Evolutionary conservation across 2,888 invertebrate genomes (phyloP).

Genomic region (Lamellibrachia satsuma): DNA sequence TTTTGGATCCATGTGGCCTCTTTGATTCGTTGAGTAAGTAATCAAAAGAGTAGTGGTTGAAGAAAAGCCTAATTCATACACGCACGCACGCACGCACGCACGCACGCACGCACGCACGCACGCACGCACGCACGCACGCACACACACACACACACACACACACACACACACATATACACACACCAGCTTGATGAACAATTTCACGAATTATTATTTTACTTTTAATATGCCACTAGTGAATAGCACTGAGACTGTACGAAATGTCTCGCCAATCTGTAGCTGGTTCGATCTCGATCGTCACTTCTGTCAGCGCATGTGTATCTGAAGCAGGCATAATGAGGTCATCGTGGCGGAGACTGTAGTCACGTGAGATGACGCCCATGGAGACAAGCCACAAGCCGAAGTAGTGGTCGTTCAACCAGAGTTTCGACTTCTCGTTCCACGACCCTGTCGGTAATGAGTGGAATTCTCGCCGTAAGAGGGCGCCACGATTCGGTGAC

Average conservation of each 20-base stretch:
- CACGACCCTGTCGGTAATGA: constrained; percentile 31
- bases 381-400: constrained; percentile 40
- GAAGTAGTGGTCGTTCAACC: constrained; percentile 30
- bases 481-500: constrained; percentile 17
- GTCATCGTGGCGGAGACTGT: constrained; percentile 36
- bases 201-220: neutral
- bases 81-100: too few relatives aligned
- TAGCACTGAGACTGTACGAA: neutral
- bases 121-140: neutral
- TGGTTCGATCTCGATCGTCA: neutral
- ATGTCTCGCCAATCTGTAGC: constrained; percentile 5
- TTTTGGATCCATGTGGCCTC: neutral
- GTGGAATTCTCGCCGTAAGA: constrained; percentile 37
- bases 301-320: constrained; percentile 3
- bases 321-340: constrained; percentile 20
- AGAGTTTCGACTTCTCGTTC: constrained; percentile 37
- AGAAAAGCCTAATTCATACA: too few relatives aligned
- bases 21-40: neutral
- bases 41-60: too few relatives aligned
- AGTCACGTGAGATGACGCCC: constrained; percentile 37
- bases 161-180: neutral
- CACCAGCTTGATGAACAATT: neutral
- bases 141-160: neutral
- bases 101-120: neutral
- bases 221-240: neutral